These are phyloP conservation scores for Amphipyra tragopoginis DNA, from an alignment of 2,888 invertebrate genomes.

Conservation along the genomic window DNA sequence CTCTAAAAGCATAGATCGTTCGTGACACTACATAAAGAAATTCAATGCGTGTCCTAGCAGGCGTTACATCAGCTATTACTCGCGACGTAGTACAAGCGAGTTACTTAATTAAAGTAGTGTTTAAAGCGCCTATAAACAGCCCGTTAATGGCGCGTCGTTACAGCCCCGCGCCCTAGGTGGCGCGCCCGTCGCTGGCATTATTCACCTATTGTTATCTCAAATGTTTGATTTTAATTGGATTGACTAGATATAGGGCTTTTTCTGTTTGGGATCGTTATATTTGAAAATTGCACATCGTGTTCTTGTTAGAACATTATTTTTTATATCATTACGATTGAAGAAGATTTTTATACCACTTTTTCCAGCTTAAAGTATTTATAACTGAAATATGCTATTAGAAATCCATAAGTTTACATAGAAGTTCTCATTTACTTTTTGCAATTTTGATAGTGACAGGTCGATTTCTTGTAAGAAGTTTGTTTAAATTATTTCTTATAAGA, in stretches of 20 bases:
- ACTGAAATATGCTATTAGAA: too few species aligned
- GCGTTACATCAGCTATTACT: constrained; percentile 39
- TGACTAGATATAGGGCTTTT: not conserved
- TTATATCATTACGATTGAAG: too few species aligned
- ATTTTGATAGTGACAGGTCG: too few species aligned
- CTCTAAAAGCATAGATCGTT: constrained; percentile 13
- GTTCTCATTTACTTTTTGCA: too few species aligned
- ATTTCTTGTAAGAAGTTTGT: too few species aligned
- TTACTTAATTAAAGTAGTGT: constrained; percentile 84
- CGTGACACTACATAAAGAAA: constrained; percentile 36
- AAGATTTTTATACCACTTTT: too few species aligned
- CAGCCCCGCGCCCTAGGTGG: constrained; percentile 79
- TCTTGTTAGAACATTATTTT: too few species aligned
- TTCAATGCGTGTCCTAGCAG: constrained; percentile 28
- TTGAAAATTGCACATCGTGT: not conserved
- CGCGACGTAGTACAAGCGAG: constrained; percentile 36
- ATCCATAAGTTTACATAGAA: too few species aligned
- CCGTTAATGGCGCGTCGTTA: constrained; percentile 79
- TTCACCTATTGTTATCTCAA: constrained; percentile 27
- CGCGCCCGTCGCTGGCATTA: constrained; percentile 66
- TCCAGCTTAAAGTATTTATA: too few species aligned
- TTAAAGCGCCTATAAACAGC: constrained; percentile 80
- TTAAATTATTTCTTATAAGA: not conserved
- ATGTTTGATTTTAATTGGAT: constrained; percentile 40
- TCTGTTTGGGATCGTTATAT: too few species aligned